These are phyloP conservation scores for Drosophila lacteicornis DNA, from an alignment of 1,140 invertebrate genomes.

Conservation along the genomic window DNA sequence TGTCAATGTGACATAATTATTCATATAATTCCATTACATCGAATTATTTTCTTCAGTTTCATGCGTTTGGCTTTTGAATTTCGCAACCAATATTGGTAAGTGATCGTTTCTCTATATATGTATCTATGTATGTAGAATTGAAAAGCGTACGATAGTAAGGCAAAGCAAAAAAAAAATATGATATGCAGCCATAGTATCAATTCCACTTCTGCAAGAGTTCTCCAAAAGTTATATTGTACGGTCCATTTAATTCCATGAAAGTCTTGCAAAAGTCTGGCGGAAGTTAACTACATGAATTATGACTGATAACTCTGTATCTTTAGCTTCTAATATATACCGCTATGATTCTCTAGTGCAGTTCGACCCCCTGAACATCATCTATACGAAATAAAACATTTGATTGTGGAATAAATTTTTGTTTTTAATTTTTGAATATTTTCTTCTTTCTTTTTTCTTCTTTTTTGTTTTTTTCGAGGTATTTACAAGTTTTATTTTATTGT, in stretches of 20 bases:
- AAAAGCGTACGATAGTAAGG: constrained; percentile 9
- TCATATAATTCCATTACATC: constrained; percentile 17
- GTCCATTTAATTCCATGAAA: constrained; percentile 16
- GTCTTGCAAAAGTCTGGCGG: constrained; percentile 17
- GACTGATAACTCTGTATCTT: constrained; percentile 6
- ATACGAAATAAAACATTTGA: constrained; percentile 13
- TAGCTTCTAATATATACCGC: constrained; percentile 10
- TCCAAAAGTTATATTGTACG: constrained; percentile 7
- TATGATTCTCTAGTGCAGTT: constrained; percentile 15
- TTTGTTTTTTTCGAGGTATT: constrained; percentile 5
- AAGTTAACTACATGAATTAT: constrained; percentile 5
- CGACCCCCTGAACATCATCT: constrained; percentile 11
- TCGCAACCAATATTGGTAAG: constrained; percentile 8
- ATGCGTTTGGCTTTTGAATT: not conserved
- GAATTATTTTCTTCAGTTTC: constrained; percentile 1
- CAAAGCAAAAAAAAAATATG: not conserved
- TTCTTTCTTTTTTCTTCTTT: not conserved
- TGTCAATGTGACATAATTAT: constrained; percentile 22
- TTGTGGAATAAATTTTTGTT: constrained; percentile 12
- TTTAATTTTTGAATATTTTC: constrained; percentile 12
- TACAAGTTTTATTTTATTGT: constrained; percentile 22
- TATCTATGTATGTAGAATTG: not conserved
- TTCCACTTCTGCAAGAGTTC: constrained; percentile 19
- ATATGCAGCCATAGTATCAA: constrained; percentile 18
- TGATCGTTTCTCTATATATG: not conserved